phyloP scores from a whole-genome alignment of 2,888 invertebrate species.

The Onchidella celtica region DNA sequence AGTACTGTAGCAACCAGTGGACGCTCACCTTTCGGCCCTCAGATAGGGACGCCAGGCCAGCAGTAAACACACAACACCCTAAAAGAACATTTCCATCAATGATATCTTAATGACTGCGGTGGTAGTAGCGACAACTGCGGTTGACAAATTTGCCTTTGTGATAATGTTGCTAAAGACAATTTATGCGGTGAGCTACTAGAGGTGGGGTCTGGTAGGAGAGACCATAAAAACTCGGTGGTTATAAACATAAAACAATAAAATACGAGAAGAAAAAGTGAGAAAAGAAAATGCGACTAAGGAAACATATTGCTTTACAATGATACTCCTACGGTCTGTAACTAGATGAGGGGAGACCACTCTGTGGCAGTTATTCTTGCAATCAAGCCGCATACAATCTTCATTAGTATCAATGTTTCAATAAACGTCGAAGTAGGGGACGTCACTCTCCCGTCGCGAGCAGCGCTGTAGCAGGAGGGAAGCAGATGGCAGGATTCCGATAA shows the following conservation, averaged over 20 bases:
- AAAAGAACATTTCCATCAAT: background rate
- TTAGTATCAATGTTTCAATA: constrained; percentile 46
- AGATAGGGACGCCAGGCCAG: too few species aligned
- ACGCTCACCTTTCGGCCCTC: too few species aligned
- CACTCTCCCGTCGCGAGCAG: background rate
- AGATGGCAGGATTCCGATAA: constrained; percentile 46
- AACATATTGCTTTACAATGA: constrained; percentile 26
- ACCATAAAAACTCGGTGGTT: constrained; percentile 14
- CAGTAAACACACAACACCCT: too few species aligned
- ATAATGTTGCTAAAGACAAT: background rate
- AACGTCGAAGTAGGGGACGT: constrained; percentile 30
- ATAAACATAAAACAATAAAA: constrained; percentile 41
- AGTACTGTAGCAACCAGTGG: too few species aligned
- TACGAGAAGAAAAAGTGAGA: too few species aligned
- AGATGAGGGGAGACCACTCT: constrained; percentile 9
- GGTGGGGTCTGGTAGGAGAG: constrained; percentile 16
- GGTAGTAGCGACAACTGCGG: background rate
- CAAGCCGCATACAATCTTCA: constrained; percentile 39
- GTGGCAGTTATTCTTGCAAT: constrained; percentile 35
- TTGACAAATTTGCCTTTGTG: constrained; percentile 10
- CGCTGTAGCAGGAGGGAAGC: constrained; percentile 36
- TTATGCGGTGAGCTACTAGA: constrained; percentile 4
- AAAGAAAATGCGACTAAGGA: too few species aligned
- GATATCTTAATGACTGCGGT: background rate
- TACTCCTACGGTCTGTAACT: background rate